phyloP scores from a whole-genome alignment of 1,140 invertebrate species.

The Pachypsylla venusta region DNA sequence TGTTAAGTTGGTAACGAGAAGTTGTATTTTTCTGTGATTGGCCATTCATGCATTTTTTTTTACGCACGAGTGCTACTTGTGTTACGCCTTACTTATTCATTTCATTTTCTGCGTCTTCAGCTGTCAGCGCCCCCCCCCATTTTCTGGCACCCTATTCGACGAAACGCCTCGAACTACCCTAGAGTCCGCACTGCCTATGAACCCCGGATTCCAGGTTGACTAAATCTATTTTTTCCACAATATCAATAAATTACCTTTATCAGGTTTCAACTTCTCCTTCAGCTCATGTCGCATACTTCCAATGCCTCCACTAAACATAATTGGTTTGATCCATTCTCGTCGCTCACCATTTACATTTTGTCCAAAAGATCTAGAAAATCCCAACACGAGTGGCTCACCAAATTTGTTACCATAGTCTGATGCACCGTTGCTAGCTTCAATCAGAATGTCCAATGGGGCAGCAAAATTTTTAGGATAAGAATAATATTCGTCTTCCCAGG shows the following conservation, averaged over 20 bases:
- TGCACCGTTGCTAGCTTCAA: conserved; percentile 94
- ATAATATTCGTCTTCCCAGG: conserved; percentile 68
- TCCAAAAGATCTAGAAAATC: conserved; percentile 86
- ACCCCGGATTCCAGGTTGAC: no score
- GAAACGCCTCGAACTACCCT: no score
- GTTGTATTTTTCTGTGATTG: no score
- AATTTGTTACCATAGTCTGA: conserved; percentile 99
- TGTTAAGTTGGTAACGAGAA: no score
- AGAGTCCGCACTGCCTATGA: no score
- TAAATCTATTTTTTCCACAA: no score
- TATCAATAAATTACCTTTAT: not conserved
- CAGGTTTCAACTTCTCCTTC: conserved; percentile 54
- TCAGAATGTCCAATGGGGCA: conserved; percentile 64
- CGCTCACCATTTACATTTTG: conserved; percentile 39
- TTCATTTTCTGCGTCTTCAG: no score
- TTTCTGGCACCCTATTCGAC: no score
- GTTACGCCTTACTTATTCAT: no score
- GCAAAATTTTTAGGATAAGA: conserved; percentile 84
- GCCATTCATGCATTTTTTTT: no score
- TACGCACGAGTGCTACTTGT: no score
- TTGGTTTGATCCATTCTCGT: conserved; percentile 92
- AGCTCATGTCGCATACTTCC: conserved; percentile 72
- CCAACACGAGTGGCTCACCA: conserved; percentile 83
- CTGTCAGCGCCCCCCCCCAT: no score
- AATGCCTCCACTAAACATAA: conserved; percentile 96